Evolutionary conservation across 2,113 vertebrate genomes (phyloP), one percentile per base, ranked within the genome.

Genomic region (Cathartes aura): DNA sequence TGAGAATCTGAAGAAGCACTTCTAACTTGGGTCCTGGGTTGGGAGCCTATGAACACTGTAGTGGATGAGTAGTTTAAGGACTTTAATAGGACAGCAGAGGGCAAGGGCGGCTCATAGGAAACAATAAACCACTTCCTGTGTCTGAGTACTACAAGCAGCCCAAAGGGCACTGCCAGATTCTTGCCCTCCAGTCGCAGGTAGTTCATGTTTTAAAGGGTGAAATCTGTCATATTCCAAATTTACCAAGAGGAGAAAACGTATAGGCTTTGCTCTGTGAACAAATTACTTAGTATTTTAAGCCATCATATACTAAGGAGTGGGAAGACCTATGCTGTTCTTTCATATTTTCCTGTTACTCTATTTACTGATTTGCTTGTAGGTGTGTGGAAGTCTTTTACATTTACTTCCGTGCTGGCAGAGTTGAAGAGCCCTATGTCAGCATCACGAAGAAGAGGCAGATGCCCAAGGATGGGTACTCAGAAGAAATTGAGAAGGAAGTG

Each of bases 351-450:
- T 95, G 14, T 92, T 62, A 73, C 50, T 81, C 63, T 90, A 4
- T 88, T 86, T 95, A 13, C 47, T 91, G n/a, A 52, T 97, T 97
- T 98, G 45, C 93, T 97, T 97, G 56, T 97, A 99, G 99, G 98
- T 99, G 99, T 97, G 98, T 99, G 97, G 99, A 99, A 98, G 99
- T 98, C 45, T 99, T 99, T 92, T 99, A 98, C 52, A 99, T 99
- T 98, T 99, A 99, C 79, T 99, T 98, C 97, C 98, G 97, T 29
- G 98, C 98, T 74, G 98, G 98, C 58, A 98, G 98, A 52, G 94
- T 98, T 47, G 99, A 99, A 98, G 99, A 99, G 89, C 99, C 99
- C 18, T 99, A 99, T 98, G 99, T 99, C 98, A 99, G 99, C 98
- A 99, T 99, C 98, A 99, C 99, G 7, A 99, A 99, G 98, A 99